Base-by-base conservation (phyloP, 2,797 vertebrate species). In the Taeniopygia guttata region DNA sequence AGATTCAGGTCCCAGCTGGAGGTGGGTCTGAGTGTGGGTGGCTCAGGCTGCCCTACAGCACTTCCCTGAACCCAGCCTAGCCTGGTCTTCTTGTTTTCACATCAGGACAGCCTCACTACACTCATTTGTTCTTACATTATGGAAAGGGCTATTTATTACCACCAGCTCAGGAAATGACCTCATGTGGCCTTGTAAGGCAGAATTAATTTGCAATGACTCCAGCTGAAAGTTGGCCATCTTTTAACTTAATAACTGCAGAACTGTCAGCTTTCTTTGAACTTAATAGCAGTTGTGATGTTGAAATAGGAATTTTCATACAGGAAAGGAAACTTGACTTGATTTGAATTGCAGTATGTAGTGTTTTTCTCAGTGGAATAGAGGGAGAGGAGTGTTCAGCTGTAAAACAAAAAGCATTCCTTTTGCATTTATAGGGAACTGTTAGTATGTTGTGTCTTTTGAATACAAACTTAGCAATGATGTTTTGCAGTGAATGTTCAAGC, bases 191-290 rank as follows among this genome's bases (percentile, higher is more conserved):
- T 96, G 87, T 96, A 96, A 97, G 96, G 94, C 94, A 96, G 96
- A 97, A 97, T 97, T 97, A 96, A 98, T 97, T 97, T 97, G 90
- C 94, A 95, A 30, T 89, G 96, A 97, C 94, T 97, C 94, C 69
- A 94, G 67, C 78, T 95, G 80, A 97, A 98, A 97, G 88, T 95
- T 97, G 92, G 91, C 89, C 25, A 49, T 96, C 93, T 97, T 97
- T 97, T 97, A 97, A 95, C 95, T 97, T 96, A 97, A 96, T 97
- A 97, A 97, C 89, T 96, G 89, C 92, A 95, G 89, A 97, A 96
- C 92, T 96, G 90, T 96, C 94, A 93, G 74, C 68, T 95, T 95
- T 74, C 95, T 97, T 97, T 97, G 95, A 97, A 97, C 94, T 97
- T 97, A 97, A 97, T 96, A 93, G 96, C 88, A 93, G 91, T 95